A percentile compares a stretch with the other conserved stretches of the same genome.
These are phyloP conservation scores for Ypsolopha sequella DNA, from an alignment of 2,888 invertebrate genomes.

Conservation along the genomic window DNA sequence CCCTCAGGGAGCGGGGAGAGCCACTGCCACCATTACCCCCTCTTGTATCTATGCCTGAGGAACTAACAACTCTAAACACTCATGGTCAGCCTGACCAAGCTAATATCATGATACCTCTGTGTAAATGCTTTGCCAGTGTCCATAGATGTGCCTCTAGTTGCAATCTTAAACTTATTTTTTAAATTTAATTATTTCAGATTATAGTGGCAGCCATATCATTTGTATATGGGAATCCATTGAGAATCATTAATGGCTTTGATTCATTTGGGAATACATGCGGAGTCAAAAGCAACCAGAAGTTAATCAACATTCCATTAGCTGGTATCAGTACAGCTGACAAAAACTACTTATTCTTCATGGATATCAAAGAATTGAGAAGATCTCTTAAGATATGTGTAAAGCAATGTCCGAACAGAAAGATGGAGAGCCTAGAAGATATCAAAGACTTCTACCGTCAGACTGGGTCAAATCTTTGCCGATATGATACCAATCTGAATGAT, in stretches of 20 bases:
- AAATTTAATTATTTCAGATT: conserved; percentile 61
- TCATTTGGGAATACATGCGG: conserved; percentile 97
- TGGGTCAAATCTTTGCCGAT: conserved; percentile 83
- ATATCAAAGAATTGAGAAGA: conserved; percentile 79
- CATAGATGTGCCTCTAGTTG: too few relatives aligned
- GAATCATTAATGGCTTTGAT: conserved; percentile 92
- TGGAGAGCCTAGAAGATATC: conserved; percentile 76
- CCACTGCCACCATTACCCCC: too few relatives aligned
- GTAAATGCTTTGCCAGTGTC: too few relatives aligned
- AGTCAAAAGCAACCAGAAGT: conserved; percentile 80
- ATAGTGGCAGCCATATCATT: conserved; percentile 88
- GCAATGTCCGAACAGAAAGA: conserved; percentile 80
- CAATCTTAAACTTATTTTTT: too few relatives aligned
- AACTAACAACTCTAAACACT: too few relatives aligned
- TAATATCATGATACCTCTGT: too few relatives aligned
- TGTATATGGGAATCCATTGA: conserved; percentile 87
- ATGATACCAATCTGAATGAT: conserved; percentile 73
- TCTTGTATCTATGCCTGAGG: too few relatives aligned
- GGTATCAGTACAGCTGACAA: conserved; percentile 85
- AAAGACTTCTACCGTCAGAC: conserved; percentile 79
- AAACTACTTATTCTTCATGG: conserved; percentile 87
- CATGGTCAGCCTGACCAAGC: too few relatives aligned
- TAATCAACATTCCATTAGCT: conserved; percentile 79
- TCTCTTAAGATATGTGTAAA: conserved; percentile 92
- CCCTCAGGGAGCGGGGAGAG: too few relatives aligned